These are phyloP conservation scores for Oreohelix idahoensis DNA, from an alignment of 1,140 invertebrate genomes.

Conservation along the genomic window DNA sequence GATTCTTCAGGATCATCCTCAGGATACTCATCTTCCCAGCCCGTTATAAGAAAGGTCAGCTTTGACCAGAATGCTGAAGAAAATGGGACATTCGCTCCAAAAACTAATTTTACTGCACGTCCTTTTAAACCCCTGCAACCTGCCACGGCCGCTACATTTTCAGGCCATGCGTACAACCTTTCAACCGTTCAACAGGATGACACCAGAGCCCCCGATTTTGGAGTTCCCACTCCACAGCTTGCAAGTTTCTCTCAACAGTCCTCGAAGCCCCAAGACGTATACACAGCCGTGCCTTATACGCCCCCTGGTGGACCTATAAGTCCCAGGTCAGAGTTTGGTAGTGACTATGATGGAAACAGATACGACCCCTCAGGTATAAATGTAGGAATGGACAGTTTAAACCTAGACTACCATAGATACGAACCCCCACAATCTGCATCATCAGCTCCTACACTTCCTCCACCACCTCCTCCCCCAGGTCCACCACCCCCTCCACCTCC, in stretches of 20 bases:
- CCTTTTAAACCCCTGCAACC: background rate
- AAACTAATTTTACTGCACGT: slow-evolving; percentile 16
- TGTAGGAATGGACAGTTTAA: slow-evolving; percentile 25
- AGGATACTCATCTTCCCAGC: slow-evolving; percentile 24
- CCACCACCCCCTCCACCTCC: slow-evolving; percentile 47
- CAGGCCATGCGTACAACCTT: background rate
- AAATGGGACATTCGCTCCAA: background rate
- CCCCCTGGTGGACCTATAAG: slow-evolving; percentile 20
- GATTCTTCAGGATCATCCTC: slow-evolving; percentile 27
- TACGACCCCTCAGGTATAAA: slow-evolving; percentile 11
- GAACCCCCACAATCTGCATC: slow-evolving; percentile 43
- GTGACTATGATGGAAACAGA: background rate
- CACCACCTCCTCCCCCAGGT: slow-evolving; percentile 60
- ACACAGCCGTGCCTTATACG: background rate
- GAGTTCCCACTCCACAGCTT: background rate
- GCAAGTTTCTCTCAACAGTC: slow-evolving; percentile 35
- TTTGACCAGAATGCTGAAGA: slow-evolving; percentile 19
- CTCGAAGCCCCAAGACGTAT: background rate
- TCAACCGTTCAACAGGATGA: background rate
- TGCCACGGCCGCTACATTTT: background rate
- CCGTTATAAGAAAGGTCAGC: slow-evolving; percentile 13
- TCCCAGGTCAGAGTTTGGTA: background rate
- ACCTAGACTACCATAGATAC: slow-evolving; percentile 19
- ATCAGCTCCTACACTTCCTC: slow-evolving; percentile 44
- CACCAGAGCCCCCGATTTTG: slow-evolving; percentile 5